Base-by-base conservation (phyloP, 2,888 invertebrate species). In the Nowickia ferox region DNA sequence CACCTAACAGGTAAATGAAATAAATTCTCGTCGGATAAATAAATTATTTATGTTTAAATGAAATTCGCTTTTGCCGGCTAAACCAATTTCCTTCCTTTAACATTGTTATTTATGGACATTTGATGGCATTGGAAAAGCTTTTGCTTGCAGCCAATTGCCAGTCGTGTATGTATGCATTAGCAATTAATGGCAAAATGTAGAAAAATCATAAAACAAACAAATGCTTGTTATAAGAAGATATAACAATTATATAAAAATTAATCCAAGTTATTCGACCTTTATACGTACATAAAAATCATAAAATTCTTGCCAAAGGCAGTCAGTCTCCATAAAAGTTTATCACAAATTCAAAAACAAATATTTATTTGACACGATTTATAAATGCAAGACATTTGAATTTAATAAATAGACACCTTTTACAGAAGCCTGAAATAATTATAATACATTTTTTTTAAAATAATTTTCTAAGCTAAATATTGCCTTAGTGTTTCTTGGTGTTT, bases 361-460 rank as follows among this genome's bases (percentile, higher is more conserved):
- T 30, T 57, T 57, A 44, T 71, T 57, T 46, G 17, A 11, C 55
- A 55, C n/a, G 44, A 44, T 57, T 71, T 30, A 71, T 10, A 71
- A 17, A 44, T n/a, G 4, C 6, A 30, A 30, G 8, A n/a, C 30
- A 48, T n/a, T 11, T 1, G 9, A 53, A 53, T 13, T 17, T n/a
- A n/a, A n/a, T n/a, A 44, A 42, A 44, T 15, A 53, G 42, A 42
- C 53, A 53, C 11, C 13, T 53, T 69, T 19, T 30, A 30, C 6
- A 6, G 30, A 30, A 30, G 30, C 30, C 30, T 30, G 6, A 30
- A 30, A 30, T 30, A 30, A 30, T 30, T 30, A 6, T 30, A 30
- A 2, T 30, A 30, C 1, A 30, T 30, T 2, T 6, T 30, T 30
- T n/a, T n/a, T n/a, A n/a, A n/a, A n/a, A n/a, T n/a, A n/a, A n/a